Evolutionary conservation across 1,140 invertebrate species (phyloP), one percentile per base, ranked within the genome.

Genomic region (Philopotamus ludificatus): DNA sequence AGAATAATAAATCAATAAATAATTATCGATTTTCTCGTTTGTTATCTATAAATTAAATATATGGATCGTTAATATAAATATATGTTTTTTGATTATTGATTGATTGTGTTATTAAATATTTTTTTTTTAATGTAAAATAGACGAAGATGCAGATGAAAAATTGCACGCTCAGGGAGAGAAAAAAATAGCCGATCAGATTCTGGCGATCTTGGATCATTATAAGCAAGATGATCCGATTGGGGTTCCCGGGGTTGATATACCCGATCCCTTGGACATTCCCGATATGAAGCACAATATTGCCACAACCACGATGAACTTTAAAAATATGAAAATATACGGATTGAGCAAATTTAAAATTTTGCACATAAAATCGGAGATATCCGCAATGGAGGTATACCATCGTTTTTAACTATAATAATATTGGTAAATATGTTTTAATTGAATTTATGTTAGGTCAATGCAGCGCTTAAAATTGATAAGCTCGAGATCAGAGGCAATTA

Each of bases 141-240:
- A n/a, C n/a, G n/a, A n/a, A n/a, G n/a, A n/a, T n/a, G n/a, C n/a
- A 7, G 45, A 34, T 34, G 12, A 34, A 4, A 34, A 34, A 12
- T 7, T 7, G 28, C 28, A 7, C 4, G 3, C 20, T 25, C 71
- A 82, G 34, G 85, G 83, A 3, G 83, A 90, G 73, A 82, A 86
- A 71, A 86, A 83, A 66, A 77, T 91, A 12, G 86, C 87, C 42
- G 85, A 89, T 62, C 85, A 90, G 70, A 84, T 93, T 28, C 79
- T 87, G 23, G 76, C 80, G 22, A 81, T 93, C 7, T 72, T 94
- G n/a, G 87, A 91, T 44, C 91, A 94, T 73, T 93, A 88, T 73
- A 90, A 93, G 75, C 84, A 92, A 71, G 80, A 86, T 49, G 89
- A 93, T 77, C 89, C 89, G 0, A 77, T 90, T 0, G 91, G 91